Base-by-base conservation (phyloP, 1,140 invertebrate genomes). In the Listronotus oregonensis region DNA sequence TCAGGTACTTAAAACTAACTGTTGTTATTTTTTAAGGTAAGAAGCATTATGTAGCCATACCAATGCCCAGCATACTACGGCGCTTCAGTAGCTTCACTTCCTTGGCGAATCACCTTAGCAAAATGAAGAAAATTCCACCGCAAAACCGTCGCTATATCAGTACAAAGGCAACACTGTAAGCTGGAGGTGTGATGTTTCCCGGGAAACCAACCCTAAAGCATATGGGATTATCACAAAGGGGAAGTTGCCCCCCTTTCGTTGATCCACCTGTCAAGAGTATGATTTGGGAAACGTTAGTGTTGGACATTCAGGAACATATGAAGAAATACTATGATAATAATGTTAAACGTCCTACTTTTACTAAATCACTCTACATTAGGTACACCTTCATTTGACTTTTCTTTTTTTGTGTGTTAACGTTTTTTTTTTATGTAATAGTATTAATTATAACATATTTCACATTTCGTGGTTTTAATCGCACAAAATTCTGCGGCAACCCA, bases 1-100 rank as follows among this genome's bases (percentile, higher is more conserved):
- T 6, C 3, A 55, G 8, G n/a, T 14, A 55, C 8, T 27, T 51
- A 32, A n/a, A n/a, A 34, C 18, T 15, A n/a, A n/a, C n/a, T n/a
- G n/a, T n/a, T n/a, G n/a, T n/a, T n/a, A 14, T 9, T 52, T 31
- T 77, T 85, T 14, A 75, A 85, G 52, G 78, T 85, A 56, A 85
- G 84, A 42, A 76, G 84, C 17, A 79, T 84, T 50, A 84, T 6
- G 84, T 84, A 18, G 81, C 83, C 14, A 66, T 88, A 87, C 65
- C 85, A 93, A 82, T 94, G 92, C 71, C 85, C 94, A 0, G 90
- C 89, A 0, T 91, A 88, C 81, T 93, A 89, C 71, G 91, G 89
- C 10, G 87, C 89, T 0, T 86, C 87, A 1, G 90, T 90, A 40
- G 90, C 89, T 0, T 93, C 91, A 0, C 84, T 90, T 12, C 86